phyloP scores from a whole-genome alignment of 2,888 invertebrate species.

The Nebria salina region DNA sequence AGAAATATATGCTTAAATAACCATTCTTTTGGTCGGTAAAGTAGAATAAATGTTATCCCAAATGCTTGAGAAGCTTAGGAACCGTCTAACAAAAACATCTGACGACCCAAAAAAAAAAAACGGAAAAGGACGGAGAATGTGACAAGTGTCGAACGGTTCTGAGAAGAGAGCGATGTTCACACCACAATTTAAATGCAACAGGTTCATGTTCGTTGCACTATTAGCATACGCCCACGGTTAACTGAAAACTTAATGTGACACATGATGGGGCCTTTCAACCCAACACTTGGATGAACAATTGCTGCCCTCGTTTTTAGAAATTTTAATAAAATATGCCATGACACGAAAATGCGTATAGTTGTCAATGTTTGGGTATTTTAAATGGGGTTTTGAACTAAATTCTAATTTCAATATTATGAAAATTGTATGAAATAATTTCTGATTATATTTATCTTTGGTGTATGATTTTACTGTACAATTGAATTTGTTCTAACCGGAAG shows the following conservation, averaged over 20 bases:
- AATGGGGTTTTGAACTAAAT: too few relatives aligned
- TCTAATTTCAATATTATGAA: too few relatives aligned
- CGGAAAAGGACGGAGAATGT: slow-evolving; percentile 23
- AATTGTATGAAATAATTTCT: too few relatives aligned
- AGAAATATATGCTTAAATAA: background rate
- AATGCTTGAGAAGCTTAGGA: background rate
- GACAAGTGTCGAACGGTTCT: slow-evolving; percentile 39
- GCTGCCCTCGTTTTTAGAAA: slow-evolving; percentile 12
- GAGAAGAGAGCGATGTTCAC: slow-evolving; percentile 27
- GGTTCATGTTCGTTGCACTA: slow-evolving; percentile 24
- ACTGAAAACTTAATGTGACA: slow-evolving; percentile 37
- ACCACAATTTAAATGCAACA: slow-evolving; percentile 38
- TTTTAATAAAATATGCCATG: background rate
- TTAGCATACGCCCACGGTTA: slow-evolving; percentile 40
- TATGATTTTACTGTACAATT: too few relatives aligned
- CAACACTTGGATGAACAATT: background rate
- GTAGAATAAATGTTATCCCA: slow-evolving; percentile 15
- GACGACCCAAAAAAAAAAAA: slow-evolving; percentile 23
- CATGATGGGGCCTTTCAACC: slow-evolving; percentile 32
- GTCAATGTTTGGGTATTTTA: too few relatives aligned
- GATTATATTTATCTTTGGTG: too few relatives aligned
- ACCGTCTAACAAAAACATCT: slow-evolving; percentile 11
- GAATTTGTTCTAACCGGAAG: too few relatives aligned
- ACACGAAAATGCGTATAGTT: background rate
- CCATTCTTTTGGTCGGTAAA: background rate